Evolutionary conservation across 2,113 vertebrate species (phyloP).

Genomic region (Rhynchomys soricoides): DNA sequence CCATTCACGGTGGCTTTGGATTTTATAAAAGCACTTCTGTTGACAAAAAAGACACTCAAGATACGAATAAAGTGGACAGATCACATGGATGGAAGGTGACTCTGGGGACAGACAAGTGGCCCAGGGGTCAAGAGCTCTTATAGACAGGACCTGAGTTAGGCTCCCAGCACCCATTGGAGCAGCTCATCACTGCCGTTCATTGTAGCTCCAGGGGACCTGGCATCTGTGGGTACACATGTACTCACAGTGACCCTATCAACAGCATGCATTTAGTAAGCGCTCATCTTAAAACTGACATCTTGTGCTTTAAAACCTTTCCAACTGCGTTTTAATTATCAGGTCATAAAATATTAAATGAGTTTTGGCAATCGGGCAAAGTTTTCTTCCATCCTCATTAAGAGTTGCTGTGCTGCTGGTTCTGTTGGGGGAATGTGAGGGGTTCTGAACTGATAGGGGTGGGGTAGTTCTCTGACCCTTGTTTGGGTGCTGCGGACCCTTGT

Average conservation of each 20-base stretch:
- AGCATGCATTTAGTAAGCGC: neutral
- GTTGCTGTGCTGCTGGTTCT: neutral
- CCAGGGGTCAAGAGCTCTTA: neutral
- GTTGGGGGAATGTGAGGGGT: neutral
- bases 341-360: conserved; percentile 30
- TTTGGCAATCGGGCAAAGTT: conserved; percentile 25
- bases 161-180: neutral
- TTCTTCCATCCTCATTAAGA: conserved; percentile 31
- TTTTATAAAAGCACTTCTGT: neutral
- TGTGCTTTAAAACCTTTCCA: conserved; percentile 11
- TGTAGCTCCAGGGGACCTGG: neutral
- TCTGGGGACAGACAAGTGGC: neutral
- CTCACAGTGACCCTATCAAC: neutral
- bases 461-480: conserved; percentile 23
- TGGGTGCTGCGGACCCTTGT: neutral
- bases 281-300: conserved; percentile 24
- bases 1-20: neutral
- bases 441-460: neutral
- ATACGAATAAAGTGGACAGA: neutral
- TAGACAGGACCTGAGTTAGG: neutral
- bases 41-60: neutral
- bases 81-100: neutral
- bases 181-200: neutral
- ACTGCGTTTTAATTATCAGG: conserved; percentile 48
- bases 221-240: neutral